Percentiles rank a stretch among this genome's conserved stretches.
Conservation (phyloP, 64 coral and sea anemone genomes). For the Stichodactyla helianthus region DNA sequence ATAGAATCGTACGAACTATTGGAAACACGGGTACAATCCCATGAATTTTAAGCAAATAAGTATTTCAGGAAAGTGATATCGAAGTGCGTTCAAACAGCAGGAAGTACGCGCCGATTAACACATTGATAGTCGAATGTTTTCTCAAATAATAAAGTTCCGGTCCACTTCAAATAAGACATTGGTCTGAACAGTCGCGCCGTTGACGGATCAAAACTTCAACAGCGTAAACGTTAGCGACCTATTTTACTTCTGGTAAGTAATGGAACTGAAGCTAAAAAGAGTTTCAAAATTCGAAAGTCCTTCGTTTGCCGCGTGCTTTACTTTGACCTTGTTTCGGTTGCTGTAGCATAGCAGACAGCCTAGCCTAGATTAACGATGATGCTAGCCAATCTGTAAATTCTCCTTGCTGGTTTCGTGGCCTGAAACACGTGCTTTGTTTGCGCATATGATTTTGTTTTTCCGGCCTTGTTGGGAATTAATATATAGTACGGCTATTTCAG, state of each 20-base stretch:
- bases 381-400: no score
- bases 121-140: conserved; percentile 4
- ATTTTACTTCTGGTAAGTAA: not conserved
- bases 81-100: not conserved
- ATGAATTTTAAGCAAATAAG: not conserved
- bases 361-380: no score
- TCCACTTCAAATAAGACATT: not conserved
- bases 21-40: not conserved
- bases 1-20: not conserved
- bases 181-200: not conserved
- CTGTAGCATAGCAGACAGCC: no score
- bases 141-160: not conserved
- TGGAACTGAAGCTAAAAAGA: not conserved
- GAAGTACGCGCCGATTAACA: conserved; percentile 4
- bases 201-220: not conserved
- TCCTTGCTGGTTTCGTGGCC: no score
- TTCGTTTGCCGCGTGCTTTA: no score
- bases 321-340: no score
- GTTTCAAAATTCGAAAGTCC: not conserved
- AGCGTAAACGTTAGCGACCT: not conserved
- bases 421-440: no score
- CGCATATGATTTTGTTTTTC: no score
- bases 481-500: no score
- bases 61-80: conserved; percentile 1
- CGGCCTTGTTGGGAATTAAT: no score